A percentile compares a stretch with the other conserved stretches of the same genome.
These are phyloP conservation scores for Boleophthalmus pectinirostris DNA, from an alignment of 2,113 vertebrate species.

Conservation along the genomic window DNA sequence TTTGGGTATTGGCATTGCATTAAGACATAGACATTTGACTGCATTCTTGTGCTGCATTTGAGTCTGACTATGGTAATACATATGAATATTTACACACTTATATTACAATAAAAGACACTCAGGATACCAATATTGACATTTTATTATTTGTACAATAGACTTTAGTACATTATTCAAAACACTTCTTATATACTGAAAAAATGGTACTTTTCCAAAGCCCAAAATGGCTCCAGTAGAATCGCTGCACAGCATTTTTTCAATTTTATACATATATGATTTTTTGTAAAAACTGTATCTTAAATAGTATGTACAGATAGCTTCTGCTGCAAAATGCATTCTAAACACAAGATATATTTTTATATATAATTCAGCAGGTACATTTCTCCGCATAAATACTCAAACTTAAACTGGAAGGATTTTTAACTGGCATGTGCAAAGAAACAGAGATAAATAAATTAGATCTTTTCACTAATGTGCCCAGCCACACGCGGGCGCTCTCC, in stretches of 20 bases:
- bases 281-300: constrained; percentile 83
- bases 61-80: too few species aligned
- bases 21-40: too few species aligned
- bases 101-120: constrained; percentile 26
- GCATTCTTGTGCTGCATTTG: too few species aligned
- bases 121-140: constrained; percentile 94
- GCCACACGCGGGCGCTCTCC: constrained; percentile 76
- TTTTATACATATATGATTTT: constrained; percentile 81
- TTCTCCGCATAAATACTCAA: constrained; percentile 82
- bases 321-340: constrained; percentile 93
- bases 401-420: constrained; percentile 83
- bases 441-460: constrained; percentile 73
- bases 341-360: constrained; percentile 82
- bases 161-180: constrained; percentile 99
- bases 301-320: constrained; percentile 91
- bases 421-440: constrained; percentile 90
- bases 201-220: constrained; percentile 93
- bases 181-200: constrained; percentile 99
- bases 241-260: constrained; percentile 91
- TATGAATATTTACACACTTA: background rate
- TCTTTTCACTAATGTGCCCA: constrained; percentile 80
- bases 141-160: constrained; percentile 99
- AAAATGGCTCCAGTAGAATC: constrained; percentile 95
- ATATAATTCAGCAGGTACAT: constrained; percentile 80
- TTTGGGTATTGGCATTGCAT: too few species aligned